Percentiles rank a stretch among this genome's conserved stretches.
These are phyloP conservation scores for Drosophila ananassae DNA, from an alignment of 1,140 invertebrate species.

Conservation along the genomic window DNA sequence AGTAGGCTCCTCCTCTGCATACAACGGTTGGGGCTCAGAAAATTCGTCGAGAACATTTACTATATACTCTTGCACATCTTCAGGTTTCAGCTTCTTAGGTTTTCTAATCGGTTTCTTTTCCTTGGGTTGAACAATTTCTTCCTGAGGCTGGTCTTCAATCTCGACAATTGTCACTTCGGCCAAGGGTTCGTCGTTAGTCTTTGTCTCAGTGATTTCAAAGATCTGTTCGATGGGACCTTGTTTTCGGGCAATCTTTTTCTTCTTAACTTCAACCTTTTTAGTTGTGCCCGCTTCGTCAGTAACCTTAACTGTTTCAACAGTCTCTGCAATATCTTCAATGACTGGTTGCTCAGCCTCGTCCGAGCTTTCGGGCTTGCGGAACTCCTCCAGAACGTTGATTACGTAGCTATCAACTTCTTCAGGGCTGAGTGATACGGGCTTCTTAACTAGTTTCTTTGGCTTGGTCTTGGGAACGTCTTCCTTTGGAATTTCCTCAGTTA, in stretches of 20 bases:
- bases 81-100: conserved; percentile 54
- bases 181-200: conserved; percentile 25
- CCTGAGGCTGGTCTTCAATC: conserved; percentile 2
- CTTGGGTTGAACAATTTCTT: not conserved
- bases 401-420: conserved; percentile 60
- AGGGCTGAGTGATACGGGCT: conserved; percentile 57
- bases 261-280: conserved; percentile 53
- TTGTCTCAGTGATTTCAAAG: conserved; percentile 56
- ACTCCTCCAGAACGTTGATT: conserved; percentile 70
- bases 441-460: conserved; percentile 38
- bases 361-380: conserved; percentile 10
- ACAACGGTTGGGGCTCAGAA: conserved; percentile 32
- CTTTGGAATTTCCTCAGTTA: conserved; percentile 20
- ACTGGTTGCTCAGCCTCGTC: conserved; percentile 22
- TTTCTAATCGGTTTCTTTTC: conserved; percentile 44
- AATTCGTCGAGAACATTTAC: conserved; percentile 62
- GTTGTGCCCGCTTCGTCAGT: conserved; percentile 30
- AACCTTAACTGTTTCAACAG: conserved; percentile 30
- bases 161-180: conserved; percentile 28
- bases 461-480: not conserved
- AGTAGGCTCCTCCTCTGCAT: conserved; percentile 40
- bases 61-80: conserved; percentile 51
- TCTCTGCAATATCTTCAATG: conserved; percentile 54
- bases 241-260: conserved; percentile 54
- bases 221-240: conserved; percentile 55